A percentile compares a stretch with the other conserved stretches of the same genome.
These are phyloP conservation scores for Hemitrygon akajei DNA, from an alignment of 2,797 vertebrate species.

Conservation along the genomic window DNA sequence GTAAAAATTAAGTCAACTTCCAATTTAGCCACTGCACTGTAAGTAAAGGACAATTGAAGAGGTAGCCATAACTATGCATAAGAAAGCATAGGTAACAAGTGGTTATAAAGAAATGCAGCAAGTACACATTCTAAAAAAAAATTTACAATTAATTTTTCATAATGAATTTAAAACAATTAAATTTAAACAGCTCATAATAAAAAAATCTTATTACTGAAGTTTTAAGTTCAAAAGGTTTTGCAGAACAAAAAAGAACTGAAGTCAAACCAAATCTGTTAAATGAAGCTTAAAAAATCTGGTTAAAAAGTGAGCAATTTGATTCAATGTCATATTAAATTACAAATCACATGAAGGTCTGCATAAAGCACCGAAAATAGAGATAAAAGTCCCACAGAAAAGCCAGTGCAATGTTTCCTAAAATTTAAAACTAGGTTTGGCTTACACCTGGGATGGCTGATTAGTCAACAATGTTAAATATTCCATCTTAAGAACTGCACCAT, in stretches of 20 bases:
- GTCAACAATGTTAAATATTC: not conserved
- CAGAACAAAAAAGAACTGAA: not conserved
- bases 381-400: not conserved
- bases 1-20: not conserved
- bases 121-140: not conserved
- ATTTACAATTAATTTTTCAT: not conserved
- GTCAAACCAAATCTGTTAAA: not conserved
- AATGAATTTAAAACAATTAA: not conserved
- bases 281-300: not conserved
- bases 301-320: not conserved
- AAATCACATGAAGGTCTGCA: not conserved
- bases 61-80: not conserved
- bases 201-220: not conserved
- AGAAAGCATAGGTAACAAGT: not conserved
- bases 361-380: not conserved
- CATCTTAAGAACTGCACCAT: not conserved
- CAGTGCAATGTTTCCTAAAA: not conserved
- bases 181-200: not conserved
- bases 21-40: not conserved
- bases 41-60: not conserved
- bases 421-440: not conserved
- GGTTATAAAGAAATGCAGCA: constrained; percentile 12
- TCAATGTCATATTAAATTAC: not conserved
- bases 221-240: not conserved
- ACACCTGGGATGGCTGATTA: not conserved